Conservation (phyloP, 2,888 invertebrate species). For the Vesta saturnalis region DNA sequence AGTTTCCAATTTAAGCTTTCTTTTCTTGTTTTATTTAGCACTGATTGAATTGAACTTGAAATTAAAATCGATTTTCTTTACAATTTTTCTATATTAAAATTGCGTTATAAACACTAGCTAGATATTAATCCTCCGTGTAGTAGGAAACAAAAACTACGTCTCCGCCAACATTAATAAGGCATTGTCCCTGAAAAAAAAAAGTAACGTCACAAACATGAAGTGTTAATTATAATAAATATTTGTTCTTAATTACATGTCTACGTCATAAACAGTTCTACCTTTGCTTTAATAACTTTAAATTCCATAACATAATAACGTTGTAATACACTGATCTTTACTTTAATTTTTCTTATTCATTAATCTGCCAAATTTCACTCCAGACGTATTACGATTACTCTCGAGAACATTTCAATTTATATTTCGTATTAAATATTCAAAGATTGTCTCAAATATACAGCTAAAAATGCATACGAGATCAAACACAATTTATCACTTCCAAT, state of each 20-base stretch:
- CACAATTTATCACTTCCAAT: too few relatives aligned
- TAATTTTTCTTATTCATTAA: too few relatives aligned
- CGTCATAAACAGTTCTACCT: slow-evolving; percentile 26
- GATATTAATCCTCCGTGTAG: slow-evolving; percentile 62
- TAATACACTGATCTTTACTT: too few relatives aligned
- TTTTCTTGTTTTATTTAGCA: background rate
- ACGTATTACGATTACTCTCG: too few relatives aligned
- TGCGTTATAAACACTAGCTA: background rate
- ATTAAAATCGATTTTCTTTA: too few relatives aligned
- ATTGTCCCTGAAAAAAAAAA: slow-evolving; percentile 84
- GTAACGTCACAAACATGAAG: slow-evolving; percentile 37
- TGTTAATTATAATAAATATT: slow-evolving; percentile 45
- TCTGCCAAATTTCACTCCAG: too few relatives aligned
- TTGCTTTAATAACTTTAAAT: background rate
- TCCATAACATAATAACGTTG: too few relatives aligned
- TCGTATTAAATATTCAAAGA: too few relatives aligned
- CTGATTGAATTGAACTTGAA: background rate
- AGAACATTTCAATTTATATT: too few relatives aligned
- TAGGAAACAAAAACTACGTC: slow-evolving; percentile 90
- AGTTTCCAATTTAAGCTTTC: background rate
- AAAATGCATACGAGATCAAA: too few relatives aligned
- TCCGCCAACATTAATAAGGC: slow-evolving; percentile 94
- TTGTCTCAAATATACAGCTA: too few relatives aligned
- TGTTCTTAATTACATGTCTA: slow-evolving; percentile 45
- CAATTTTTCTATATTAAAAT: background rate